Evolutionary conservation across 2,113 vertebrate species (phyloP).

Genomic region (Eleginops maclovinus): DNA sequence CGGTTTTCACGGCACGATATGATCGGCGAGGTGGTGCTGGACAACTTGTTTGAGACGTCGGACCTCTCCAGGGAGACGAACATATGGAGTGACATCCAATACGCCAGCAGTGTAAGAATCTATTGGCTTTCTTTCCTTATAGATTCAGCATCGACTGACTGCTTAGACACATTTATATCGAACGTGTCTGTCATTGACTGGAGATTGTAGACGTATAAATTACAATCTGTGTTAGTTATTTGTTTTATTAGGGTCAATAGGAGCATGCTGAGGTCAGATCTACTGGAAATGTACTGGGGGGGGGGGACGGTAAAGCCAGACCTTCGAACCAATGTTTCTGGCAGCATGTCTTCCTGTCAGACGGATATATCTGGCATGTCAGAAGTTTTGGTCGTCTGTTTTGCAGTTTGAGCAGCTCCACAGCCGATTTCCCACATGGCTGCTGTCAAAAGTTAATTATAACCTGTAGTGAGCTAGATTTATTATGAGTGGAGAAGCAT

Average conservation of each 20-base stretch:
- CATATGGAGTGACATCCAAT: slow-evolving; percentile 95
- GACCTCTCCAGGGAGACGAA: slow-evolving; percentile 95
- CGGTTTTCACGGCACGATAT: slow-evolving; percentile 98
- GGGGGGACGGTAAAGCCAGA: not conserved
- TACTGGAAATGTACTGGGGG: not conserved
- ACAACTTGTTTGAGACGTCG: slow-evolving; percentile 95
- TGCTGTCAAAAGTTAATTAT: not conserved
- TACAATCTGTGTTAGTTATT: not conserved
- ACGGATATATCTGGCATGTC: not conserved
- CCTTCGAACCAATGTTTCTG: not conserved
- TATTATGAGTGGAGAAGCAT: not conserved
- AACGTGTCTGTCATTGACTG: not conserved
- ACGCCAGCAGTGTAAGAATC: slow-evolving; percentile 81
- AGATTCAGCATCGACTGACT: slow-evolving; percentile 1
- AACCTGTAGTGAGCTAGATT: not conserved
- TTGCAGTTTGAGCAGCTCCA: not conserved
- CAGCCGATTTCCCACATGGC: not conserved
- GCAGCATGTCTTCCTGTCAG: not conserved
- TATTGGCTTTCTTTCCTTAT: not conserved
- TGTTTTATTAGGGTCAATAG: not conserved
- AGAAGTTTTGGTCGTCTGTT: no score
- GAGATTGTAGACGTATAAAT: not conserved
- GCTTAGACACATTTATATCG: not conserved
- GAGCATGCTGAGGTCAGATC: not conserved
- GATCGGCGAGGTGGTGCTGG: slow-evolving; percentile 97